phyloP scores from a whole-genome alignment of 2,888 invertebrate species.

The Myathropa florea region DNA sequence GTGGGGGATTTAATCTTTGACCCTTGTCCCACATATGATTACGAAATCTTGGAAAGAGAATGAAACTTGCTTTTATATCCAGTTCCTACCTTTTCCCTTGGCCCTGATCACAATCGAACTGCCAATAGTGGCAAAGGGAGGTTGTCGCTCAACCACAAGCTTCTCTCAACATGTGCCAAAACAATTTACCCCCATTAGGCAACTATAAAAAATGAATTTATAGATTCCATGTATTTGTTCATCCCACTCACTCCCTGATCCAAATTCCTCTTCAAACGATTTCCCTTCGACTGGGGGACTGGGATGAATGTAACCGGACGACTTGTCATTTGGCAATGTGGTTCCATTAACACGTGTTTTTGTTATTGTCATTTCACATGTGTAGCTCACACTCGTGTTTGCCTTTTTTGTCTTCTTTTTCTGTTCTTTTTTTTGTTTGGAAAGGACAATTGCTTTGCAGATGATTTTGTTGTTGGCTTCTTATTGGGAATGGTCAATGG shows the following conservation, averaged over 20 bases:
- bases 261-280: constrained; percentile 3
- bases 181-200: constrained; percentile 65
- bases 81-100: too few relatives aligned
- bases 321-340: constrained; percentile 52
- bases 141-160: neutral
- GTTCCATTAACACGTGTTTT: constrained; percentile 45
- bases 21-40: constrained; percentile 21
- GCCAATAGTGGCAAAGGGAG: neutral
- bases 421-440: too few relatives aligned
- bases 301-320: neutral
- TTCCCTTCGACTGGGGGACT: constrained; percentile 13
- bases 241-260: neutral
- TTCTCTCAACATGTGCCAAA: constrained; percentile 57
- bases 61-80: neutral
- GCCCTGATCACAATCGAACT: neutral
- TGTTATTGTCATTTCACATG: constrained; percentile 44
- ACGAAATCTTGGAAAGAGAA: constrained; percentile 11
- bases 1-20: constrained; percentile 22
- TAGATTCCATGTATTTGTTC: constrained; percentile 34
- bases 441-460: neutral
- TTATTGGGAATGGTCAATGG: neutral
- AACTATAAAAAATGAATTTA: constrained; percentile 54
- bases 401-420: neutral
- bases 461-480: neutral
- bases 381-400: constrained; percentile 32